Evolutionary conservation across 2,888 invertebrate genomes (phyloP).

Genomic region (Cataglyphis rosenhaueri): DNA sequence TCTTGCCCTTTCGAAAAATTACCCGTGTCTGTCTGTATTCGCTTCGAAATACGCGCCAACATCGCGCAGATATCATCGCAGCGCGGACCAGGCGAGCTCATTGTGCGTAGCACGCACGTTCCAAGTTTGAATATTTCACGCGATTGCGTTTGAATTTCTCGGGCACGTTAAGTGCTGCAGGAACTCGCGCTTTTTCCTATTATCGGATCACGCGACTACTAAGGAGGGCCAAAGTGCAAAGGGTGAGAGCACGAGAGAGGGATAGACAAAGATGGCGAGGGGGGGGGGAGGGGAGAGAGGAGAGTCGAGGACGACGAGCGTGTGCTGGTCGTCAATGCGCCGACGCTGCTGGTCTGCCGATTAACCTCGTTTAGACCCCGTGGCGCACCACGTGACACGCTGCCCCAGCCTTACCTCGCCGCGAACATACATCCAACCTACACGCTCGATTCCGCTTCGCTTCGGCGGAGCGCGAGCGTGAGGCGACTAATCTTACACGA

Average conservation of each 20-base stretch:
- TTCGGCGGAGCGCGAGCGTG: constrained; percentile 50
- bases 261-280: not conserved
- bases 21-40: not conserved
- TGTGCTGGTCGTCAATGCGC: constrained; percentile 76
- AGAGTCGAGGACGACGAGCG: constrained; percentile 46
- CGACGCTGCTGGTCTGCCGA: constrained; percentile 80
- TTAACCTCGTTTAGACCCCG: constrained; percentile 84
- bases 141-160: constrained; percentile 39
- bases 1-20: constrained; percentile 30
- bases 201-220: constrained; percentile 43
- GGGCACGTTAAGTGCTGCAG: not conserved
- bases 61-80: constrained; percentile 72
- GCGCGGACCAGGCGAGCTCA: constrained; percentile 70
- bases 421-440: constrained; percentile 65
- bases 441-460: constrained; percentile 53
- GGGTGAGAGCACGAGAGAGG: constrained; percentile 33
- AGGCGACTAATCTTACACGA: constrained; percentile 64
- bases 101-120: not conserved
- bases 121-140: constrained; percentile 26
- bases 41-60: constrained; percentile 73
- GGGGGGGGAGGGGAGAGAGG: constrained; percentile 19
- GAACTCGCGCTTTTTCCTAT: constrained; percentile 41
- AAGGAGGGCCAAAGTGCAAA: constrained; percentile 50
- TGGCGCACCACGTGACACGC: constrained; percentile 82
- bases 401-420: constrained; percentile 79